A percentile compares a stretch with the other conserved stretches of the same genome.
Evolutionary conservation across 1,140 invertebrate genomes (phyloP).

Genomic region (Ostrea denselamellosa): DNA sequence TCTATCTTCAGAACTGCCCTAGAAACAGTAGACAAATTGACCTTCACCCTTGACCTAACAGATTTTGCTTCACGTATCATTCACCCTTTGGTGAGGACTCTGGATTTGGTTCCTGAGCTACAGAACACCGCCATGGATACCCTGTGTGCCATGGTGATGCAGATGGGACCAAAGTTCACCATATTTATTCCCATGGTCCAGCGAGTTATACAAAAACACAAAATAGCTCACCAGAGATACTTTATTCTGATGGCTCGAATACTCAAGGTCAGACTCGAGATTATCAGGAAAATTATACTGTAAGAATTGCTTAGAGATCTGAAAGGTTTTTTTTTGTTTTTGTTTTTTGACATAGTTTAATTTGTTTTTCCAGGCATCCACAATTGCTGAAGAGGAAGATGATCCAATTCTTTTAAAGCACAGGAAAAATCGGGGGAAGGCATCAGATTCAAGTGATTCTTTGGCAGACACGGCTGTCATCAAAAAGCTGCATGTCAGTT

Average conservation of each 20-base stretch:
- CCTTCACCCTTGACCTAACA: constrained; percentile 93
- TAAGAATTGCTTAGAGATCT: not conserved
- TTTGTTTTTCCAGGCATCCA: constrained; percentile 67
- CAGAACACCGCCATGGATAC: constrained; percentile 92
- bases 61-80: constrained; percentile 95
- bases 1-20: constrained; percentile 84
- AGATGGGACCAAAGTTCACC: constrained; percentile 93
- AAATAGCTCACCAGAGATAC: constrained; percentile 89
- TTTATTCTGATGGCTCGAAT: constrained; percentile 83
- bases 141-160: constrained; percentile 90
- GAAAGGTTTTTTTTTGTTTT: not conserved
- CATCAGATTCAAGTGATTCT: constrained; percentile 61
- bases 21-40: constrained; percentile 95
- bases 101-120: constrained; percentile 90
- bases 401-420: constrained; percentile 75
- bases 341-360: not conserved
- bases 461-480: constrained; percentile 74
- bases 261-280: constrained; percentile 74
- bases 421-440: constrained; percentile 61
- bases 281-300: not conserved
- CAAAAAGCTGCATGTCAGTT: constrained; percentile 87
- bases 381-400: constrained; percentile 78
- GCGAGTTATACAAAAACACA: constrained; percentile 90
- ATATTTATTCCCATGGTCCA: constrained; percentile 96
- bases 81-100: constrained; percentile 90